Conservation (phyloP, 2,797 vertebrate species). For the Pangasius macronema region DNA sequence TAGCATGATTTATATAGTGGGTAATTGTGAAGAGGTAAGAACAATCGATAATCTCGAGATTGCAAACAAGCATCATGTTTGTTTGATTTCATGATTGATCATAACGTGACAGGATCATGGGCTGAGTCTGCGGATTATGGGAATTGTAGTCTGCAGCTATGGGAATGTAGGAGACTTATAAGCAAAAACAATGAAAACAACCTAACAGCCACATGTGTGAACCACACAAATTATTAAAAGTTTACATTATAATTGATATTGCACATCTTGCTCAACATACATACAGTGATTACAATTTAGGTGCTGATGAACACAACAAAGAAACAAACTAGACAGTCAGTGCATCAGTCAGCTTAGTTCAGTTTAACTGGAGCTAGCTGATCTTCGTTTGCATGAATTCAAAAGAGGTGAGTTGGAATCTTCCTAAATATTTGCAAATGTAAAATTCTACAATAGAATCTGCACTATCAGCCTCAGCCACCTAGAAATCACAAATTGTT, state of each 20-base stretch:
- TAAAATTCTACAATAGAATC: neutral
- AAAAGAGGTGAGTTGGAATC: neutral
- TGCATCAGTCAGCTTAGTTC: neutral
- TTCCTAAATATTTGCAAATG: neutral
- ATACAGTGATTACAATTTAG: neutral
- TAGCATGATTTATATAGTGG: neutral
- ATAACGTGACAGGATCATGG: conserved; percentile 3
- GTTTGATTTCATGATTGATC: neutral
- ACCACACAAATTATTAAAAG: neutral
- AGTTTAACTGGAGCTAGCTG: neutral
- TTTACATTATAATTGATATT: neutral
- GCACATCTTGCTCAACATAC: conserved; percentile 4
- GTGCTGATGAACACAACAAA: neutral
- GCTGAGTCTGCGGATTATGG: neutral
- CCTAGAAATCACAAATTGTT: neutral
- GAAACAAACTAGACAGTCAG: neutral
- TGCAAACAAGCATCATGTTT: neutral
- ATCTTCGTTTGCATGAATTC: neutral
- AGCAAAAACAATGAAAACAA: neutral
- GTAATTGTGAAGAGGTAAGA: neutral
- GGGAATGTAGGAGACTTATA: neutral
- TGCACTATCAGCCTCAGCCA: neutral
- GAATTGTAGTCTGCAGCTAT: neutral
- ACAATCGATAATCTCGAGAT: neutral
- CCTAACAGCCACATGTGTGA: neutral